Evolutionary conservation across 2,888 invertebrate species (phyloP).

Genomic region (Xylota segnis): DNA sequence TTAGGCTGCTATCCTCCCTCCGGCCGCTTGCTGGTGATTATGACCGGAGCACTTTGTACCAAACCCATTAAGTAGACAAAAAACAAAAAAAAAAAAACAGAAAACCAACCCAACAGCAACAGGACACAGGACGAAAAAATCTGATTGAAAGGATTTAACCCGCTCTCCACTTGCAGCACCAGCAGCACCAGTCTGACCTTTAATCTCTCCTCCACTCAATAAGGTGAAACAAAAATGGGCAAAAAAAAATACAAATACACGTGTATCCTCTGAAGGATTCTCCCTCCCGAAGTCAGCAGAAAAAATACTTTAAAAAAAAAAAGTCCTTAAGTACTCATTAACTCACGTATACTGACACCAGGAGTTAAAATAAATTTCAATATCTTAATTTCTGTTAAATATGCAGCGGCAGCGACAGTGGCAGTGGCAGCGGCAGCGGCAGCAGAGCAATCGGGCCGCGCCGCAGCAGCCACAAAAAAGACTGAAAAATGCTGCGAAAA

Average conservation of each 20-base stretch:
- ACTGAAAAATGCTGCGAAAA: constrained; percentile 60
- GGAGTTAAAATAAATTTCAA: constrained; percentile 72
- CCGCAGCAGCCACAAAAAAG: constrained; percentile 40
- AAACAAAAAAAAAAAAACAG: constrained; percentile 23
- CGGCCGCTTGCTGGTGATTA: constrained; percentile 52
- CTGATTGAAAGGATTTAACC: constrained; percentile 54
- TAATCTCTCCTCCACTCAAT: constrained; percentile 24
- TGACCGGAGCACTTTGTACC: constrained; percentile 32
- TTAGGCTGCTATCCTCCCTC: constrained; percentile 67
- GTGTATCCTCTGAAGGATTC: constrained; percentile 32
- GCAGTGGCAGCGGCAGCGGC: constrained; percentile 58
- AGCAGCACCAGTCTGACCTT: constrained; percentile 46
- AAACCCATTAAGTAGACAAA: constrained; percentile 31
- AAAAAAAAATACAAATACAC: not conserved
- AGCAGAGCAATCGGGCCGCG: constrained; percentile 16
- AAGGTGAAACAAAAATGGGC: constrained; percentile 24
- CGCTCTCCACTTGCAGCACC: constrained; percentile 17
- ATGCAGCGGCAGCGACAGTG: constrained; percentile 57
- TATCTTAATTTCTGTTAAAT: constrained; percentile 70
- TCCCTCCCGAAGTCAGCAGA: not conserved
- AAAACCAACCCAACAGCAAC: constrained; percentile 32
- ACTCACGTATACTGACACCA: constrained; percentile 68
- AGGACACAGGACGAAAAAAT: constrained; percentile 31
- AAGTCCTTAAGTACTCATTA: constrained; percentile 68
- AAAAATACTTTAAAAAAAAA: constrained; percentile 9